These are phyloP conservation scores for Natator depressus DNA, from an alignment of 2,113 vertebrate genomes.

Conservation along the genomic window DNA sequence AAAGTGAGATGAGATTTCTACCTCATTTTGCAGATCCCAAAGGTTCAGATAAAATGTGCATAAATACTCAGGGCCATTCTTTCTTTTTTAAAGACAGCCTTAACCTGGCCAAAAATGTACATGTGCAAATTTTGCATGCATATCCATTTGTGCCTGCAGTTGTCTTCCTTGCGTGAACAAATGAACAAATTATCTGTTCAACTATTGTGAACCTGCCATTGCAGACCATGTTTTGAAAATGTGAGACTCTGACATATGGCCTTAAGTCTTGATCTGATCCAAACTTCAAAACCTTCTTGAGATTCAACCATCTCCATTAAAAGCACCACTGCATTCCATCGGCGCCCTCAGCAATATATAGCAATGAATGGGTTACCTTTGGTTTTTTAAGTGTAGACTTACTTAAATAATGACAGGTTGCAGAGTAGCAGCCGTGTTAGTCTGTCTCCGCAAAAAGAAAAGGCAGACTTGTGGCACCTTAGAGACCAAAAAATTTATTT, in stretches of 20 bases:
- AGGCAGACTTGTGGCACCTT: no score
- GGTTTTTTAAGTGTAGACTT: not conserved
- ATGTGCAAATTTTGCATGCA: fast-evolving
- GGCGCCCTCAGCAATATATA: not conserved
- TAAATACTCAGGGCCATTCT: not conserved
- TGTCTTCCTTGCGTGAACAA: not conserved
- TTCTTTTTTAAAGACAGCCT: not conserved
- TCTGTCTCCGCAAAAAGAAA: no score
- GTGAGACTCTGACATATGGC: not conserved
- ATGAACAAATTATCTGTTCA: fast-evolving
- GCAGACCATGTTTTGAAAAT: not conserved
- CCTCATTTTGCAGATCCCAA: not conserved
- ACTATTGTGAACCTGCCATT: not conserved
- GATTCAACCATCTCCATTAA: not conserved
- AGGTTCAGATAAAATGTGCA: not conserved
- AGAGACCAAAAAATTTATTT: no score
- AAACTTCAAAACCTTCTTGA: not conserved
- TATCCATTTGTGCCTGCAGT: not conserved
- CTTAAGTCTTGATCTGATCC: not conserved
- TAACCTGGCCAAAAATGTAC: not conserved
- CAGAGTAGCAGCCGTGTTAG: no score
- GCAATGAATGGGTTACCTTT: not conserved
- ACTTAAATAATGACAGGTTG: not conserved
- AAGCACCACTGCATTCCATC: not conserved
- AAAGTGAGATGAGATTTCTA: not conserved